Evolutionary conservation across 1,140 invertebrate species (phyloP).

Genomic region (Drosophila leontia): DNA sequence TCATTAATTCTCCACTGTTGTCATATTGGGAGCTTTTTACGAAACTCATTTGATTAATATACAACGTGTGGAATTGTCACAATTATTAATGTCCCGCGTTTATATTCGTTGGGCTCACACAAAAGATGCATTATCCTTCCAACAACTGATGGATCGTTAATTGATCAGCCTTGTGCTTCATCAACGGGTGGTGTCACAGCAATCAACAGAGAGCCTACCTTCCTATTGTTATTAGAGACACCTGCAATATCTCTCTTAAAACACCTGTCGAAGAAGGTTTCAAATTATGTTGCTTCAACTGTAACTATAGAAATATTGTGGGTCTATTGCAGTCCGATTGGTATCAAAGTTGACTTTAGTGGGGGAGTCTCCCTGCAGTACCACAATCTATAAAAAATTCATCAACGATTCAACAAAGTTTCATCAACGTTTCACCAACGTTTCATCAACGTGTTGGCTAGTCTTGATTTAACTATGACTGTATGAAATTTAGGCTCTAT

Average conservation of each 20-base stretch:
- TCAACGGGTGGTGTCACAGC: conserved; percentile 5
- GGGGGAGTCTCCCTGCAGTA: too few relatives aligned
- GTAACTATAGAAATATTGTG: background rate
- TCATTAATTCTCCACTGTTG: conserved; percentile 74
- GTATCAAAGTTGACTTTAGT: background rate
- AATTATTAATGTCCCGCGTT: conserved; percentile 11
- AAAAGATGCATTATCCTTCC: background rate
- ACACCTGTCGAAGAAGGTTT: background rate
- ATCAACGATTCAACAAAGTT: too few relatives aligned
- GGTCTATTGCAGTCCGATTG: background rate
- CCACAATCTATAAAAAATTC: too few relatives aligned
- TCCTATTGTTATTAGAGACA: background rate
- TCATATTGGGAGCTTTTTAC: conserved; percentile 50
- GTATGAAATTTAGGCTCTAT: too few relatives aligned
- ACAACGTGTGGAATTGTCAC: conserved; percentile 11
- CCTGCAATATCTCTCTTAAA: background rate
- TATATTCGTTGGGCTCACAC: background rate
- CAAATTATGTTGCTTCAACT: background rate
- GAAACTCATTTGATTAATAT: conserved; percentile 14
- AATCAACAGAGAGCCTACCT: background rate
- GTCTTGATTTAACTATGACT: too few relatives aligned
- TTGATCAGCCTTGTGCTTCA: conserved; percentile 5
- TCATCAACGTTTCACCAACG: too few relatives aligned
- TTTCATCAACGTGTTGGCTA: too few relatives aligned
- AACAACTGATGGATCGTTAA: conserved; percentile 5